Conservation (phyloP, 2,113 vertebrate species). For the Atherinomorus stipes region DNA sequence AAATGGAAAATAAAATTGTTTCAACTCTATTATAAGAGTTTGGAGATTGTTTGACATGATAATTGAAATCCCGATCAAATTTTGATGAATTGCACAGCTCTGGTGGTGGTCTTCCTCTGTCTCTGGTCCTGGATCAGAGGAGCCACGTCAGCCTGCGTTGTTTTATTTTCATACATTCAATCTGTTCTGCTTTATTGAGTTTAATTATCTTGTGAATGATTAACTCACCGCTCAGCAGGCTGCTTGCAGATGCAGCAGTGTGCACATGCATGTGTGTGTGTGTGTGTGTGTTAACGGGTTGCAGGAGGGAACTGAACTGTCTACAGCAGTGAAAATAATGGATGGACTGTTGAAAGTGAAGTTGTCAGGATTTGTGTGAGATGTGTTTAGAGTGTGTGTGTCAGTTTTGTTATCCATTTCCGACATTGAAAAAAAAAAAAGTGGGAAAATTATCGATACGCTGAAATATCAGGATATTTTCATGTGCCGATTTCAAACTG, state of each 20-base stretch:
- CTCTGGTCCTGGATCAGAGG: background rate
- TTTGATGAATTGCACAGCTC: too few species aligned
- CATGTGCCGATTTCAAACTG: too few species aligned
- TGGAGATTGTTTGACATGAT: too few species aligned
- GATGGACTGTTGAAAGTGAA: background rate
- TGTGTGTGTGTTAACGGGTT: background rate
- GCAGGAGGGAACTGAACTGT: conserved; percentile 9
- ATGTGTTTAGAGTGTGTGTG: too few species aligned
- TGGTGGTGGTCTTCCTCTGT: too few species aligned
- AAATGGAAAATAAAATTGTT: too few species aligned
- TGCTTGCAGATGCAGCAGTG: conserved; percentile 31
- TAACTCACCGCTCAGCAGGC: conserved; percentile 54
- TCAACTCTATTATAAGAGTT: too few species aligned
- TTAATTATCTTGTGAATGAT: conserved; percentile 74
- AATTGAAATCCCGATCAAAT: too few species aligned
- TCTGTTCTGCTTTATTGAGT: conserved; percentile 74
- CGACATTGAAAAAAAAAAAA: too few species aligned
- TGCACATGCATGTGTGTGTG: conserved; percentile 6
- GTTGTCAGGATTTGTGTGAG: background rate
- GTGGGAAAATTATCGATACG: too few species aligned
- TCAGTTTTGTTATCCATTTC: too few species aligned
- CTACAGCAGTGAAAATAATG: conserved; percentile 38
- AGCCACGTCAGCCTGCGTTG: background rate
- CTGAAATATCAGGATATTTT: too few species aligned
- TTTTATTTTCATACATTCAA: conserved; percentile 31